Evolutionary conservation across 2,888 invertebrate species (phyloP).

Genomic region (Podabrus alpinus): DNA sequence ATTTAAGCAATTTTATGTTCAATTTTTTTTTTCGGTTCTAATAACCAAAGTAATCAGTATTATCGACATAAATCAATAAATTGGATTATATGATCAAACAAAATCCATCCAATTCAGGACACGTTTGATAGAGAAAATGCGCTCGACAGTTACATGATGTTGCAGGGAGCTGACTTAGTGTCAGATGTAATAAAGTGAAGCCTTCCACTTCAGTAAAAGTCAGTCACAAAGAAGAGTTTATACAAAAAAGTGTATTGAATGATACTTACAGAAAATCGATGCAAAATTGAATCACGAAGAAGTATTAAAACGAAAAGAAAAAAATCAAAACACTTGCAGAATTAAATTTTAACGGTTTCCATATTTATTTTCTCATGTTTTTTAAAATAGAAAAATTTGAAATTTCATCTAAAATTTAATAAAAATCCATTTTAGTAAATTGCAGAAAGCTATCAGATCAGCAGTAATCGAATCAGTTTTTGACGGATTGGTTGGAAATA

Average conservation of each 20-base stretch:
- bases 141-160: slow-evolving; percentile 36
- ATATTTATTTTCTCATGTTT: background rate
- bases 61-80: slow-evolving; percentile 26
- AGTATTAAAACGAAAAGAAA: background rate
- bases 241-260: slow-evolving; percentile 19
- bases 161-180: slow-evolving; percentile 36
- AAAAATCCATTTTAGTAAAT: background rate
- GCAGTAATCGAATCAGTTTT: slow-evolving; percentile 8
- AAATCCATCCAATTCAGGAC: slow-evolving; percentile 25
- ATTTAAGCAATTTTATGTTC: background rate
- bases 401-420: background rate
- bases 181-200: slow-evolving; percentile 42
- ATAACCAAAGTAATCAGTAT: slow-evolving; percentile 17
- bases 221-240: slow-evolving; percentile 13
- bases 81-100: slow-evolving; percentile 30
- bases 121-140: slow-evolving; percentile 35
- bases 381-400: background rate
- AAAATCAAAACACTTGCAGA: background rate
- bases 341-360: background rate
- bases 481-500: background rate
- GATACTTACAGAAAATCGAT: slow-evolving; percentile 26
- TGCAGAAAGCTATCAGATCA: background rate
- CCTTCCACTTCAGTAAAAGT: slow-evolving; percentile 35
- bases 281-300: background rate
- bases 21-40: background rate